phyloP scores from a whole-genome alignment of 2,113 vertebrate genomes.

The Arizona elegans region DNA sequence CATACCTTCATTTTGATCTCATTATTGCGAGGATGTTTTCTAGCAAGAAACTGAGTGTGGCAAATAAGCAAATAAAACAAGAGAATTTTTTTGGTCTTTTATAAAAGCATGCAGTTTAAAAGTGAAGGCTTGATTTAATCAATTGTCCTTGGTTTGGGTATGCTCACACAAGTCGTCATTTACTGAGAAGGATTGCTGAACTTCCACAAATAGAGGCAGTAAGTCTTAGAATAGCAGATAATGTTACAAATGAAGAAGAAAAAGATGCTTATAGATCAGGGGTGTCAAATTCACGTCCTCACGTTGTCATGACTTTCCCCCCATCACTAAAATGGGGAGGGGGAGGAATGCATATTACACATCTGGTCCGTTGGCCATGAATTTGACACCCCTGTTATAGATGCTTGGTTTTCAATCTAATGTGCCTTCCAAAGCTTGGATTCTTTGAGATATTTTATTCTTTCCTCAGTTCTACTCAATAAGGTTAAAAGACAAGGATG shows the following conservation, averaged over 20 bases:
- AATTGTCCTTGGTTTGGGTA: background rate
- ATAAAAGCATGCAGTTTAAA: background rate
- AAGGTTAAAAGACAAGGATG: background rate
- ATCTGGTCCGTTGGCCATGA: fast-evolving
- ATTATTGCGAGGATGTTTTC: background rate
- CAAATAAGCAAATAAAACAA: background rate
- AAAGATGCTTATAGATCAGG: background rate
- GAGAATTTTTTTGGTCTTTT: background rate
- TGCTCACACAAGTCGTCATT: background rate
- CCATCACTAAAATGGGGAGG: too few relatives aligned
- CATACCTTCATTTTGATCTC: background rate
- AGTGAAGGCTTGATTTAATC: background rate
- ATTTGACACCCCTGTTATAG: background rate
- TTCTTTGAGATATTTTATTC: background rate
- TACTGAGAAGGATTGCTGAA: background rate
- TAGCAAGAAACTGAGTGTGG: background rate
- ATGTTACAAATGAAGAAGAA: background rate
- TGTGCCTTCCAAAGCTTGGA: background rate
- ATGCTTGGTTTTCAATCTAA: background rate
- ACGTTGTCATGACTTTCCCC: too few relatives aligned
- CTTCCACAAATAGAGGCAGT: too few relatives aligned
- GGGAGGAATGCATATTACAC: too few relatives aligned
- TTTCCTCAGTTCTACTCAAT: background rate
- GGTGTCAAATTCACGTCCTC: too few relatives aligned
- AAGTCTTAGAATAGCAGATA: background rate